Conservation (phyloP, 1,140 invertebrate species). For the Sweltsa coloradensis region DNA sequence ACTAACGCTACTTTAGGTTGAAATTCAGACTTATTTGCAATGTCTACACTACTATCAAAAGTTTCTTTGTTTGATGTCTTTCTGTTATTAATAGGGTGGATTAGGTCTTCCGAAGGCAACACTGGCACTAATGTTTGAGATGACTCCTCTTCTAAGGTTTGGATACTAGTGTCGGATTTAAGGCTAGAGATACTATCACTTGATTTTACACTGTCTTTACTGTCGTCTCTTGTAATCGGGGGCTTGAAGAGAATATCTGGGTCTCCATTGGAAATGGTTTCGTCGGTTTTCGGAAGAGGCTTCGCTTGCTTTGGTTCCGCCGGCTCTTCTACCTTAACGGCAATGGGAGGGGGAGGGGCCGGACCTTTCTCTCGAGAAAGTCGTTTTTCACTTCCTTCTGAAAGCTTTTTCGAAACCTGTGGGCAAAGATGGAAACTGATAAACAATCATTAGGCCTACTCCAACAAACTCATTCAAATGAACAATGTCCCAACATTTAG, state of each 20-base stretch:
- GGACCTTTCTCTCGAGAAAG: constrained; percentile 47
- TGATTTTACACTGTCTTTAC: too few relatives aligned
- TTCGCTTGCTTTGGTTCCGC: background rate
- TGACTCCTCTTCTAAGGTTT: too few relatives aligned
- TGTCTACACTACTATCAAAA: background rate
- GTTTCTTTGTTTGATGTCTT: background rate
- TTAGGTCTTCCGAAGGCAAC: too few relatives aligned
- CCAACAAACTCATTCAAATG: too few relatives aligned
- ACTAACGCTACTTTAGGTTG: constrained; percentile 1
- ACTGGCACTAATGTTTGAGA: too few relatives aligned
- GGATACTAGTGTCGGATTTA: too few relatives aligned
- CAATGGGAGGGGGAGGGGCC: constrained; percentile 45
- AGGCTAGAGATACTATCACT: too few relatives aligned
- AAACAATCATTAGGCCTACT: too few relatives aligned
- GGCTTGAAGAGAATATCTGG: constrained; percentile 3
- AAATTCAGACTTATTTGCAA: background rate
- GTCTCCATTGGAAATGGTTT: background rate
- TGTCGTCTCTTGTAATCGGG: too few relatives aligned
- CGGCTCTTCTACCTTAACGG: constrained; percentile 15
- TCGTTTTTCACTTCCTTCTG: constrained; percentile 17
- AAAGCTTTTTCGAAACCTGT: constrained; percentile 40
- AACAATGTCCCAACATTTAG: too few relatives aligned
- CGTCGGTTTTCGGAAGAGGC: too few relatives aligned
- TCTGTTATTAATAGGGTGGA: too few relatives aligned
- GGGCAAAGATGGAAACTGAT: constrained; percentile 20